Conservation (phyloP, 2,113 vertebrate species). For the Hyla sarda region DNA sequence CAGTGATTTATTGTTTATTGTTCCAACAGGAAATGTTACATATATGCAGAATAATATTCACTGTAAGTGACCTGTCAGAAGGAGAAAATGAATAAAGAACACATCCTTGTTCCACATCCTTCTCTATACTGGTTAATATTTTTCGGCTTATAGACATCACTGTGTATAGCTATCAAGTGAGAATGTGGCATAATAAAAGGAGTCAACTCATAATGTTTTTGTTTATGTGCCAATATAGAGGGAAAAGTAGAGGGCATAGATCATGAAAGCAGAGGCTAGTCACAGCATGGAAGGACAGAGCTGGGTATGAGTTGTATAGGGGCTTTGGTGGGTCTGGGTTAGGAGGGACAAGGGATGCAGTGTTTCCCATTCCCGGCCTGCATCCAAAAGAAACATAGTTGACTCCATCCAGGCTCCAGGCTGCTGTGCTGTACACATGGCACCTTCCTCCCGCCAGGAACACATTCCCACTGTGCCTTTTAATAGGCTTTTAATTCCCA, state of each 20-base stretch:
- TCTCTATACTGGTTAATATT: background rate
- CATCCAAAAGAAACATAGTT: conserved; percentile 58
- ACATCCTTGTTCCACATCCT: background rate
- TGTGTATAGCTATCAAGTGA: background rate
- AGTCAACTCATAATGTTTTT: conserved; percentile 44
- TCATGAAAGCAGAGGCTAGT: conserved; percentile 41
- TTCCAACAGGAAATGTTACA: conserved; percentile 38
- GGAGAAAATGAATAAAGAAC: conserved; percentile 1
- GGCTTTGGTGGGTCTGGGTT: conserved; percentile 36
- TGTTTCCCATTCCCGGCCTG: conserved; percentile 49
- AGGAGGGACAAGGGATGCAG: conserved; percentile 54
- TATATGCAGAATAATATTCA: background rate
- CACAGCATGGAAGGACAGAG: conserved; percentile 35
- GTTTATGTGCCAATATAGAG: conserved; percentile 32
- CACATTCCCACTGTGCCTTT: conserved; percentile 60
- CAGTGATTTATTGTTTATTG: background rate
- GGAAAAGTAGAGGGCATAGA: conserved; percentile 15
- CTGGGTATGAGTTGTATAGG: conserved; percentile 34
- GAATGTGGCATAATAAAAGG: background rate
- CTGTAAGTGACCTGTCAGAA: conserved; percentile 21
- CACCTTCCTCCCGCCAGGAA: conserved; percentile 58
- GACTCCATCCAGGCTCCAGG: conserved; percentile 56
- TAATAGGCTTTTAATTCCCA: conserved; percentile 61
- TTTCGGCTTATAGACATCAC: background rate
- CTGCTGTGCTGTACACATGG: conserved; percentile 58